Evolutionary conservation across 1,140 invertebrate genomes (phyloP), one percentile per base, ranked within the genome.

Genomic region (Megalopta genalis): DNA sequence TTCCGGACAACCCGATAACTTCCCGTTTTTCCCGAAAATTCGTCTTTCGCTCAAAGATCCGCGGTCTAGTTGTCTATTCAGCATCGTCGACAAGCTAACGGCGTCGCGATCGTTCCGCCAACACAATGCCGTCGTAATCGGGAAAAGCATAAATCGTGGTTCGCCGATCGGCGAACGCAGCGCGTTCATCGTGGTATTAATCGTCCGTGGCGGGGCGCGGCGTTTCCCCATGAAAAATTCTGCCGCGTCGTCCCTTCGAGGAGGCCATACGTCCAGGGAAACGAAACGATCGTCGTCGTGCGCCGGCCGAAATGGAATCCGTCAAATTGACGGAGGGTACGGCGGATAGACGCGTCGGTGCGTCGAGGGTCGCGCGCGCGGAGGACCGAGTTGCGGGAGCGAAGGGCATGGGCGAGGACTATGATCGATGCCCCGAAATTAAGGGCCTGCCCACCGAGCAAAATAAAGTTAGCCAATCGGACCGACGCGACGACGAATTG

Each of bases 391-490:
- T 4, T 32, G 32, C 32, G 32, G 32, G 4, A 4, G 32, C 32
- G 32, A 71, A 77, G 78, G 73, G 69, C 75, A 74, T 60, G 73
- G n/a, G n/a, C 66, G 71, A 80, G 80, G 75, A 64, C 86, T 91
- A 91, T 89, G 90, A 88, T 89, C 86, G 87, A 89, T 90, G 86
- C 84, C 69, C 73, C 68, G 82, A 89, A 90, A 91, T 89, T 90
- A 90, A 91, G 86, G 90, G 87, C 83, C 86, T 76, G 87, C 59
- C 80, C 73, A 67, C 69, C 80, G 81, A 84, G 85, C 88, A 80
- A 88, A 90, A 90, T 87, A 89, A 89, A 89, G 89, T 90, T 90
- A 90, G 87, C 88, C 89, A 90, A 90, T 89, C 88, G 88, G 84
- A 81, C 81, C 77, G 52, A 80, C 77, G 59, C 77, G 52, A 80